A percentile compares a stretch with the other conserved stretches of the same genome.
Evolutionary conservation across 1,140 invertebrate species (phyloP).

Genomic region (Rhizoglyphus robini): DNA sequence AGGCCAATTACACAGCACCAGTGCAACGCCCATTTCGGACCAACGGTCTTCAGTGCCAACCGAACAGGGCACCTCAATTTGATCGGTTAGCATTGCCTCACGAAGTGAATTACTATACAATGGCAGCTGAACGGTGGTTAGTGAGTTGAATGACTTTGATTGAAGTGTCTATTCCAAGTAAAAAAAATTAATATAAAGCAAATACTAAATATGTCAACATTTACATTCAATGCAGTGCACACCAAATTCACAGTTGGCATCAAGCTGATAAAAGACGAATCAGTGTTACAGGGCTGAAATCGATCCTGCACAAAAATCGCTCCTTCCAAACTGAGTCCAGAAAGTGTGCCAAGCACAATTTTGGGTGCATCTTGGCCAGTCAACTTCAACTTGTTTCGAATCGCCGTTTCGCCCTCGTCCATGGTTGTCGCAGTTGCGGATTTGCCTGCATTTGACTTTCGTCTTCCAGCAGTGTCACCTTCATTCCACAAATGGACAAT

Average conservation of each 20-base stretch:
- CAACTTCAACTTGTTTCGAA: background rate
- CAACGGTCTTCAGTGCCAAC: background rate
- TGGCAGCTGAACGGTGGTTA: background rate
- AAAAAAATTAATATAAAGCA: background rate
- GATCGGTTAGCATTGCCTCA: background rate
- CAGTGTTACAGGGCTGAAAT: background rate
- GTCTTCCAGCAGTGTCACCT: background rate
- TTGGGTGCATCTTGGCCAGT: background rate
- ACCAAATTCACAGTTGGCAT: background rate
- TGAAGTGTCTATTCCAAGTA: background rate
- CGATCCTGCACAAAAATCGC: conserved; percentile 1
- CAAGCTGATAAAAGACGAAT: background rate
- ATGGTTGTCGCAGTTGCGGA: background rate
- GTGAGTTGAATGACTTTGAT: background rate
- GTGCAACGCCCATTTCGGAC: conserved; percentile 11
- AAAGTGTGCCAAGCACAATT: background rate
- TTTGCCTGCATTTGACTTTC: background rate
- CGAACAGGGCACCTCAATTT: background rate
- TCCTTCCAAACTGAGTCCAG: conserved; percentile 16
- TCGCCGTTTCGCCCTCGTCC: background rate
- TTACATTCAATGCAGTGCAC: background rate
- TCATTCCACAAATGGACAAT: conserved; percentile 6
- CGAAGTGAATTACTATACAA: background rate
- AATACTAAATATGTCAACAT: background rate
- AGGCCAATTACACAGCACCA: background rate